Conservation (phyloP, 2,888 invertebrate genomes). For the Chaitophorus viminalis region DNA sequence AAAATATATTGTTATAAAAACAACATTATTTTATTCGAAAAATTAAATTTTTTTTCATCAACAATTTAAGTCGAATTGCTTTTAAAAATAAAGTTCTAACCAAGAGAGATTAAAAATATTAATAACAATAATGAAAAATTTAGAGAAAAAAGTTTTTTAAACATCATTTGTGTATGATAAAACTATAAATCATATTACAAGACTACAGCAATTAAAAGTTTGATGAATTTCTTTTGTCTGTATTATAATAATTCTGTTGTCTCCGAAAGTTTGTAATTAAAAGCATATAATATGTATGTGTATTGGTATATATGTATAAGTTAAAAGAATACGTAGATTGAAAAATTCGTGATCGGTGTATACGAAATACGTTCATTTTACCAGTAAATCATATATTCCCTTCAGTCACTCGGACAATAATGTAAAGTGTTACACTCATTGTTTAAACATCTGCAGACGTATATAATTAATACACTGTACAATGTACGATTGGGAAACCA, state of each 20-base stretch:
- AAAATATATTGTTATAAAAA: no score
- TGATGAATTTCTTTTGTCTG: background rate
- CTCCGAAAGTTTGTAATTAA: conserved; percentile 2
- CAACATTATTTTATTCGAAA: background rate
- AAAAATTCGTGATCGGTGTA: no score
- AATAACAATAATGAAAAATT: background rate
- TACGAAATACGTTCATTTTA: background rate
- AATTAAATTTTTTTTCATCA: background rate
- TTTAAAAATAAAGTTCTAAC: background rate
- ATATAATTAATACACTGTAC: no score
- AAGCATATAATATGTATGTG: background rate
- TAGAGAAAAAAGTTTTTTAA: background rate
- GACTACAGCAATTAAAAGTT: conserved; percentile 5
- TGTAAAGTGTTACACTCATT: no score
- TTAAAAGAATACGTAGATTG: no score
- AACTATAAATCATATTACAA: background rate
- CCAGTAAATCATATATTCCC: no score
- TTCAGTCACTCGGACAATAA: no score
- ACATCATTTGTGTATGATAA: background rate
- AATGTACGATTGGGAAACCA: no score
- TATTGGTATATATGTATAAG: no score
- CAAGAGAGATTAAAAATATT: background rate
- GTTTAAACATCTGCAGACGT: no score
- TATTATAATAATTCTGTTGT: background rate
- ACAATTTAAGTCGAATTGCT: background rate